These are phyloP conservation scores for Ginglymostoma cirratum DNA, from an alignment of 2,113 vertebrate species.

Conservation along the genomic window DNA sequence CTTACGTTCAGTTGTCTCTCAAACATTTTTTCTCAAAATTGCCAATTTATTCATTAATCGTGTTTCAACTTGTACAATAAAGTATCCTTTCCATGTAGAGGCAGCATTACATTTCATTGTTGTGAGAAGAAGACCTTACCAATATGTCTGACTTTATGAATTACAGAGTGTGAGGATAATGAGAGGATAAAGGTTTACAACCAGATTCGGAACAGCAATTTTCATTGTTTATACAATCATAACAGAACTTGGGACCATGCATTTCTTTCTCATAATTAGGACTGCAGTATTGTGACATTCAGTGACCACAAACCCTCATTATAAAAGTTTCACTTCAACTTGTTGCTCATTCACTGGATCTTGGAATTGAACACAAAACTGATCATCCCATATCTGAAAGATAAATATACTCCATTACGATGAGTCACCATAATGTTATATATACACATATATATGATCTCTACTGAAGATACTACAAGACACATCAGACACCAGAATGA, in stretches of 20 bases:
- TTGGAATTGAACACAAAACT: background rate
- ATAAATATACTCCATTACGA: background rate
- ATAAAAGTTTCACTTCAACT: background rate
- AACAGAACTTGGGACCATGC: background rate
- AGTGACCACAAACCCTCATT: background rate
- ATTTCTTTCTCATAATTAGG: background rate
- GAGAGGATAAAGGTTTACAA: background rate
- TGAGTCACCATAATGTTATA: background rate
- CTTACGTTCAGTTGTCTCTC: too few species aligned
- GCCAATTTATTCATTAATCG: too few species aligned
- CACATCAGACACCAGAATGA: too few species aligned
- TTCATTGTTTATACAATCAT: background rate
- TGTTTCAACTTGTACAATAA: too few species aligned
- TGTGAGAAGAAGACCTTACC: too few species aligned
- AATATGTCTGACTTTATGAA: too few species aligned
- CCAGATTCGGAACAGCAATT: background rate
- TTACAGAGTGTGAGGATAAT: background rate
- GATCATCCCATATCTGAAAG: background rate
- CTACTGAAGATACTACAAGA: too few species aligned
- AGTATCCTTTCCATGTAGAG: too few species aligned
- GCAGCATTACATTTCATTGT: too few species aligned
- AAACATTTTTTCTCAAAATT: too few species aligned
- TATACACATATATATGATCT: too few species aligned
- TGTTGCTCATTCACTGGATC: background rate
- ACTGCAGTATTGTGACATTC: background rate